Evolutionary conservation across 2,888 invertebrate genomes (phyloP).

Genomic region (Drosophila meridionalis): DNA sequence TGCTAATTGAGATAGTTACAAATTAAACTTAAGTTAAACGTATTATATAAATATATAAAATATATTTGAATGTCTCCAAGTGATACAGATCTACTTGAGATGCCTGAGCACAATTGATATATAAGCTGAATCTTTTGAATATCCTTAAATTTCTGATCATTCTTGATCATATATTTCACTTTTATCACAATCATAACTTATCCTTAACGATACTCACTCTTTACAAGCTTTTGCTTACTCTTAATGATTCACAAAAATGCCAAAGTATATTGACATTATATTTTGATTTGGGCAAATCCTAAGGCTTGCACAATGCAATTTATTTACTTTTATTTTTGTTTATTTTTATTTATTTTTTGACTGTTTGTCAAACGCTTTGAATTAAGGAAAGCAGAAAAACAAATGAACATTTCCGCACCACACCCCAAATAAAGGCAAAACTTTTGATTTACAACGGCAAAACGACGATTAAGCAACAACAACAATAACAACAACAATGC

Average conservation of each 20-base stretch:
- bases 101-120: no score
- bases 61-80: no score
- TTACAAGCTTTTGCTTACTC: background rate
- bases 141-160: background rate
- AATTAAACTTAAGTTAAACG: background rate
- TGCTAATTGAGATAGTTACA: background rate
- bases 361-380: conserved; percentile 3
- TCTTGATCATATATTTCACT: background rate
- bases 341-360: background rate
- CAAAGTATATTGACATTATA: background rate
- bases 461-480: conserved; percentile 39
- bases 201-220: background rate
- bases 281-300: background rate
- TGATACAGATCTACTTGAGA: no score
- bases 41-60: no score
- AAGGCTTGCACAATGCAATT: conserved; percentile 14
- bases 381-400: conserved; percentile 18
- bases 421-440: conserved; percentile 22
- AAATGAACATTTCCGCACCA: conserved; percentile 23
- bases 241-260: background rate
- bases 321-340: background rate
- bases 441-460: conserved; percentile 30
- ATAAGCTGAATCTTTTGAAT: no score
- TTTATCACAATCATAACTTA: no score
- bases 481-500: conserved; percentile 27